A percentile compares a stretch with the other conserved stretches of the same genome.
These are phyloP conservation scores for Parambassis ranga DNA, from an alignment of 2,797 vertebrate genomes.

Conservation along the genomic window DNA sequence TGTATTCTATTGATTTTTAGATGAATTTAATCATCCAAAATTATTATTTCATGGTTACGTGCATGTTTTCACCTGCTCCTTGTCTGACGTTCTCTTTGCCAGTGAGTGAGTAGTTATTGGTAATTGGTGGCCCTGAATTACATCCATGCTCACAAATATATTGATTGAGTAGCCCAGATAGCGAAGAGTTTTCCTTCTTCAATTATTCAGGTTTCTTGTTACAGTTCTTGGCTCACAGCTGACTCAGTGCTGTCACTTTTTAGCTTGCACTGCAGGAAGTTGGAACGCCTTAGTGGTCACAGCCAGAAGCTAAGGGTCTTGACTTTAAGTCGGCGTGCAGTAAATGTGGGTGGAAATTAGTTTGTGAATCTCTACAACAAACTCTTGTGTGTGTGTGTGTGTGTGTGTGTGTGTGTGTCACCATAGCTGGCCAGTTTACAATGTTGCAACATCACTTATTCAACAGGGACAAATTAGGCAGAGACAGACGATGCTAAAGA, in stretches of 20 bases:
- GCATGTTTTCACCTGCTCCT: neutral
- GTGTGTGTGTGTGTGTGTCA: neutral
- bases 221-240: neutral
- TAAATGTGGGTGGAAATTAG: too few species aligned
- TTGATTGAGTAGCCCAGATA: neutral
- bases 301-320: too few species aligned
- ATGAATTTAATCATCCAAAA: too few species aligned
- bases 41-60: neutral
- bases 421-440: constrained; percentile 23
- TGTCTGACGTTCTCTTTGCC: neutral
- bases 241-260: neutral
- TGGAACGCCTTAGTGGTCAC: too few species aligned
- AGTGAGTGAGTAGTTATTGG: neutral
- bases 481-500: constrained; percentile 38
- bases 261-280: neutral
- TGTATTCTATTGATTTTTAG: too few species aligned
- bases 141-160: neutral
- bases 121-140: neutral
- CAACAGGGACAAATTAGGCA: constrained; percentile 66
- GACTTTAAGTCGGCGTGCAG: too few species aligned
- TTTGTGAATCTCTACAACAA: too few species aligned
- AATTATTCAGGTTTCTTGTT: neutral
- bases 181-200: neutral
- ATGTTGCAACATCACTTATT: constrained; percentile 56
- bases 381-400: neutral